phyloP scores from a whole-genome alignment of 1,140 invertebrate genomes.

The Drosophila neocordata region DNA sequence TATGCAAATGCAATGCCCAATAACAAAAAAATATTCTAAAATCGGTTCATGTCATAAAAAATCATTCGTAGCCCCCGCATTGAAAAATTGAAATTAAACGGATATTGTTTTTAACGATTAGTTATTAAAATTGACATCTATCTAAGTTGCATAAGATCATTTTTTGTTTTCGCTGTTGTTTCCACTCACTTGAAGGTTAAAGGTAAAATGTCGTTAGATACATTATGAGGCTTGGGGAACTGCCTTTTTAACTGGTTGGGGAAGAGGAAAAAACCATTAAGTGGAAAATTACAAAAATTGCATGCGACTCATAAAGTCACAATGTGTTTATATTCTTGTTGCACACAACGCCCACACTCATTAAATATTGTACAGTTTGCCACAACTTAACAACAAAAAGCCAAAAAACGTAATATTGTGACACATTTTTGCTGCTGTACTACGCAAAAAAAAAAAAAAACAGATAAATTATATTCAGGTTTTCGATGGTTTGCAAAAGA shows the following conservation, averaged over 20 bases:
- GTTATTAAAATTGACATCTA: slow-evolving; percentile 45
- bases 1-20: slow-evolving; percentile 58
- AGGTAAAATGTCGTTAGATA: neutral
- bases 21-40: slow-evolving; percentile 58
- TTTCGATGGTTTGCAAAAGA: slow-evolving; percentile 35
- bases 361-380: slow-evolving; percentile 55
- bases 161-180: neutral
- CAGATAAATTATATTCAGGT: slow-evolving; percentile 13
- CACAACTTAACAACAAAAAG: slow-evolving; percentile 36
- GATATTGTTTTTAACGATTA: slow-evolving; percentile 49
- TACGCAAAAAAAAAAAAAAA: slow-evolving; percentile 33
- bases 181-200: slow-evolving; percentile 13
- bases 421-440: slow-evolving; percentile 38
- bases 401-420: neutral
- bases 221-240: slow-evolving; percentile 17
- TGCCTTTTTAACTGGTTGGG: slow-evolving; percentile 30
- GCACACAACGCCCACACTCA: slow-evolving; percentile 58
- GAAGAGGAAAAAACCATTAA: slow-evolving; percentile 41
- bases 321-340: slow-evolving; percentile 36
- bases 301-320: slow-evolving; percentile 64
- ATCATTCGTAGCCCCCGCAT: slow-evolving; percentile 59
- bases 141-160: slow-evolving; percentile 37
- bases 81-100: slow-evolving; percentile 42
- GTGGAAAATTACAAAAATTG: slow-evolving; percentile 66
- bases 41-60: slow-evolving; percentile 64